Evolutionary conservation across 2,113 vertebrate genomes (phyloP).

Genomic region (Equus quagga): DNA sequence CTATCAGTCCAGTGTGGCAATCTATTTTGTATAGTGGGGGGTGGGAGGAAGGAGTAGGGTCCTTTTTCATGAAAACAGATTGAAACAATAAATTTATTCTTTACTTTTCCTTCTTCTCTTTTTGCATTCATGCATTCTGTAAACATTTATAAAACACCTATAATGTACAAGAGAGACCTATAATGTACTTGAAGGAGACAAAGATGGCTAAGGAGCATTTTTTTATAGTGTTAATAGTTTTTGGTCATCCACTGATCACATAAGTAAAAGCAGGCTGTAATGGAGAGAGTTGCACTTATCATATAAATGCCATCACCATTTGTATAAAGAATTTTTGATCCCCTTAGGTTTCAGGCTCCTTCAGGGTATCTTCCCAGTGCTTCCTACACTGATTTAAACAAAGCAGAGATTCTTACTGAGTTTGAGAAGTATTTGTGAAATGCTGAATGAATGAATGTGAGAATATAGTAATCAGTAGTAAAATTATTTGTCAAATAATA

Average conservation of each 20-base stretch:
- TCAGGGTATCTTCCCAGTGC: background rate
- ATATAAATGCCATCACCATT: background rate
- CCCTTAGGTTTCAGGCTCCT: background rate
- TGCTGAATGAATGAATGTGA: constrained; percentile 7
- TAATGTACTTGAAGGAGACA: background rate
- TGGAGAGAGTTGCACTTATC: background rate
- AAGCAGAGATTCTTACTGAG: background rate
- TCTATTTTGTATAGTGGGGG: background rate
- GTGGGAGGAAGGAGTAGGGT: background rate
- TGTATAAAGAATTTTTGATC: background rate
- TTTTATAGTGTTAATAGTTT: background rate
- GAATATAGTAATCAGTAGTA: background rate
- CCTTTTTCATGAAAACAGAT: constrained; percentile 3
- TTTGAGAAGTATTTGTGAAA: constrained; percentile 22
- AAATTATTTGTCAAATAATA: constrained; percentile 29
- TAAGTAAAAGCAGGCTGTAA: background rate
- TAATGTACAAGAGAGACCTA: background rate
- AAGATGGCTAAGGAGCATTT: background rate
- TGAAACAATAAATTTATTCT: background rate
- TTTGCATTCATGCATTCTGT: background rate
- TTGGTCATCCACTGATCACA: background rate
- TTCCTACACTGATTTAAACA: constrained; percentile 14
- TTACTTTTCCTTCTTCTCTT: background rate
- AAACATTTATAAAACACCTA: constrained; percentile 21
- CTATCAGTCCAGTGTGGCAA: background rate